Evolutionary conservation across 2,113 vertebrate genomes (phyloP).

Genomic region (Austrofundulus limnaeus): DNA sequence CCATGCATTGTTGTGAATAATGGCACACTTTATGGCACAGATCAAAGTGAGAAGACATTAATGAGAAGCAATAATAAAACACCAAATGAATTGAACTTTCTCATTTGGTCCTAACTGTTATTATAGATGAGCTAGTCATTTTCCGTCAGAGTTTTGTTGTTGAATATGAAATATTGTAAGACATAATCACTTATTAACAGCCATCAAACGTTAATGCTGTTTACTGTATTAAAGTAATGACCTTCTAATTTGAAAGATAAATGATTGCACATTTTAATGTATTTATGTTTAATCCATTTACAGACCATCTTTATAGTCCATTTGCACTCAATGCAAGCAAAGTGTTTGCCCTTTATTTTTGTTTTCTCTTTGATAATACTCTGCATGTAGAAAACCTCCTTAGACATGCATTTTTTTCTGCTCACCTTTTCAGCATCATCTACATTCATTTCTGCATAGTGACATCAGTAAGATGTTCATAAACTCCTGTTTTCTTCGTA

Average conservation of each 20-base stretch:
- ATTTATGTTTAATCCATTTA: neutral
- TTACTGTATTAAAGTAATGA: neutral
- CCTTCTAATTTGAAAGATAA: neutral
- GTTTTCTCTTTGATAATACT: constrained; percentile 31
- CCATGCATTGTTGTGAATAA: constrained; percentile 57
- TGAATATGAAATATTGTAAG: constrained; percentile 18
- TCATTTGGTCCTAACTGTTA: constrained; percentile 50
- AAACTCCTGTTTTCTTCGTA: neutral
- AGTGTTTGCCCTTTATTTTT: neutral
- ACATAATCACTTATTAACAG: neutral
- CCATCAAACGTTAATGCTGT: constrained; percentile 4
- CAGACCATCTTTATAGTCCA: too few species aligned
- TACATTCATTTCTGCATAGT: neutral
- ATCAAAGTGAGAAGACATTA: constrained; percentile 53
- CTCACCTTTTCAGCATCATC: constrained; percentile 9
- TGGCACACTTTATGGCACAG: constrained; percentile 47
- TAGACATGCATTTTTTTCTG: constrained; percentile 14
- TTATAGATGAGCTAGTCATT: constrained; percentile 59
- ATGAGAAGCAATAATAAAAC: constrained; percentile 63
- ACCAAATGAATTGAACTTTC: constrained; percentile 47
- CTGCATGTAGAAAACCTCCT: constrained; percentile 8
- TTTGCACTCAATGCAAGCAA: constrained; percentile 1
- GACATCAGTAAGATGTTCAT: neutral
- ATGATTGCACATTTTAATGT: constrained; percentile 2
- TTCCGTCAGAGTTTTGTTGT: constrained; percentile 27